These are phyloP conservation scores for Lamellibrachia satsuma DNA, from an alignment of 2,888 invertebrate genomes.

Conservation along the genomic window DNA sequence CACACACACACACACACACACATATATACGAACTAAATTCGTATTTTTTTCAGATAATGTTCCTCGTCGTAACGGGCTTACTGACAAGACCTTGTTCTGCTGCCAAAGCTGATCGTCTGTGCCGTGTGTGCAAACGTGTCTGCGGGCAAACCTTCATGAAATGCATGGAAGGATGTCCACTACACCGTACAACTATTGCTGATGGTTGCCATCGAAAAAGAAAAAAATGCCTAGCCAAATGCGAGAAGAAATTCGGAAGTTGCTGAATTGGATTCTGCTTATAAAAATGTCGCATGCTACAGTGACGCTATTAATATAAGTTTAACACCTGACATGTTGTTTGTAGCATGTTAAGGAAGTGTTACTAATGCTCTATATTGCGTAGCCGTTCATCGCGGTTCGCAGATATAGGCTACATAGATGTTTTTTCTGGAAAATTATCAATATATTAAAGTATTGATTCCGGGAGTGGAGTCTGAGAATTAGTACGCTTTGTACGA, in stretches of 20 bases:
- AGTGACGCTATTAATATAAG: too few relatives aligned
- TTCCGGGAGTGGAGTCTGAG: too few relatives aligned
- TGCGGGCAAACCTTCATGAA: neutral
- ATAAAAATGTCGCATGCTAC: too few relatives aligned
- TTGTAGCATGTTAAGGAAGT: too few relatives aligned
- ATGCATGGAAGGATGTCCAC: neutral
- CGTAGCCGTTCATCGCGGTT: too few relatives aligned
- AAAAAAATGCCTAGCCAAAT: neutral
- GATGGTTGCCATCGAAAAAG: neutral
- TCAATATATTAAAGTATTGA: too few relatives aligned
- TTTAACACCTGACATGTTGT: too few relatives aligned
- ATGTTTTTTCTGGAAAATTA: too few relatives aligned
- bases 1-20: too few relatives aligned
- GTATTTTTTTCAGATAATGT: neutral
- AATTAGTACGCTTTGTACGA: too few relatives aligned
- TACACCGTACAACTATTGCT: neutral
- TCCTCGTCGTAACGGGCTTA: neutral
- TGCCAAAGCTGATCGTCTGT: neutral
- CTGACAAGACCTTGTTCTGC: neutral
- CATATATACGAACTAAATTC: neutral
- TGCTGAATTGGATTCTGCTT: neutral
- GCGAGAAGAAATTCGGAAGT: neutral
- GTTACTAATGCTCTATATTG: too few relatives aligned
- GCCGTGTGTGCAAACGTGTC: neutral
- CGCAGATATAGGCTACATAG: too few relatives aligned